Evolutionary conservation across 2,888 invertebrate genomes (phyloP), one percentile per base, ranked within the genome.

Genomic region (Rhopalosiphum nymphaeae): DNA sequence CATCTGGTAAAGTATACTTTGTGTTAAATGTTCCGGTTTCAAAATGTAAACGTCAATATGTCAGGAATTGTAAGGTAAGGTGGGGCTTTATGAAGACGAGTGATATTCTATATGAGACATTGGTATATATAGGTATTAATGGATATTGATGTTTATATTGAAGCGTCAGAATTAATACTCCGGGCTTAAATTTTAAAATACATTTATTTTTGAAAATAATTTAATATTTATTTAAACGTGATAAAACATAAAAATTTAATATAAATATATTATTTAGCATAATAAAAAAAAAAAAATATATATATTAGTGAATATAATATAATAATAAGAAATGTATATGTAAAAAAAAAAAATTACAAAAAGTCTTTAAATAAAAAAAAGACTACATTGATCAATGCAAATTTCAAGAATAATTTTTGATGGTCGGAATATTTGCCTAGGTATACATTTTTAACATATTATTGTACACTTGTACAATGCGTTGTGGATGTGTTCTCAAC

Each of bases 201-300:
- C 61, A 87, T 92, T 44, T 61, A 92, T 92, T 86, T 57, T 92
- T 92, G 61, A 61, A 87, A 92, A 92, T 92, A 87, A 49, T 92
- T 92, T 36, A 56, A 49, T 86, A 42, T 89, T 91, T 92, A 87
- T 61, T 92, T 49, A 49, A 92, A 87, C 26, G 46, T 49, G 92
- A 92, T 92, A 61, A 36, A 92, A 87, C 46, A 91, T 91, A 49
- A 56, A 91, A 91, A 91, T 44, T 36, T 11, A 57, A 57, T 85
- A 90, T 44, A 67, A 85, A 91, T 85, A 87, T 56, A 49, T 42
- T 61, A 87, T 49, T 92, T 92, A 92, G 92, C 61, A 36, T 61
- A 87, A 85, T 10, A 91, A 91, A 61, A 84, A 91, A 26, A 86
- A 56, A 78, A 46, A 56, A 87, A 42, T 0, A 89, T 57, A 89